Conservation (phyloP, 2,888 invertebrate genomes). For the Cephus pulcher region DNA sequence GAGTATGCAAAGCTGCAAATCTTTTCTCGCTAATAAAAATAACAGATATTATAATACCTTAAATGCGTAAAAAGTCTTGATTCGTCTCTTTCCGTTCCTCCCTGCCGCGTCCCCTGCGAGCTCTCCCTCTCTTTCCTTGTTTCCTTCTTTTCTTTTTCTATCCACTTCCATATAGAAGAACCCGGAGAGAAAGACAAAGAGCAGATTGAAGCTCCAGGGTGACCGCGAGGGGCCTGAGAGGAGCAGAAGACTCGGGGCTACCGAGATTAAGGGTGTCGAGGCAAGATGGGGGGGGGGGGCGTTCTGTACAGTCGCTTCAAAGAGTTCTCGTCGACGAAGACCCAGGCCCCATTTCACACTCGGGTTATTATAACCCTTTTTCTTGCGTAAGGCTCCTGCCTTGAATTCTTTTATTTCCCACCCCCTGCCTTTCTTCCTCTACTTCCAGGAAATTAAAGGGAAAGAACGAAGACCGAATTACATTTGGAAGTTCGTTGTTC, state of each 20-base stretch:
- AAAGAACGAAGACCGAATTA: too few relatives aligned
- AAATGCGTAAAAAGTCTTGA: not conserved
- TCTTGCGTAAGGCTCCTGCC: slow-evolving; percentile 27
- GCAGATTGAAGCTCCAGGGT: too few relatives aligned
- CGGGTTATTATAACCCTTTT: slow-evolving; percentile 45
- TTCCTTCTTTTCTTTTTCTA: not conserved
- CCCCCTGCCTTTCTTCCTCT: not conserved
- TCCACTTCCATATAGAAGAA: too few relatives aligned
- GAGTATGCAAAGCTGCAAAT: slow-evolving; percentile 44
- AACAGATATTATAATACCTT: not conserved
- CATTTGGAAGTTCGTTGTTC: too few relatives aligned
- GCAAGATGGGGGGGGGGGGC: too few relatives aligned
- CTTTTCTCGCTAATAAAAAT: slow-evolving; percentile 44
- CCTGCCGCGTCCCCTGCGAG: not conserved
- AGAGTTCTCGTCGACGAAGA: too few relatives aligned
- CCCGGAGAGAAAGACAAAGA: too few relatives aligned
- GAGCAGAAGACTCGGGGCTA: too few relatives aligned
- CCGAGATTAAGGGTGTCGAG: too few relatives aligned
- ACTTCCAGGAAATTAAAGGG: not conserved
- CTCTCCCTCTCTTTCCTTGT: not conserved
- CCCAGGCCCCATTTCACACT: slow-evolving; percentile 27
- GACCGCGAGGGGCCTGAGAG: too few relatives aligned
- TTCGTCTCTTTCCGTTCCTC: not conserved
- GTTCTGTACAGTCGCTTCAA: too few relatives aligned
- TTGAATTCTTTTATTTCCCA: not conserved